These are phyloP conservation scores for Pollicipes pollicipes DNA, from an alignment of 1,140 invertebrate genomes.

Conservation along the genomic window DNA sequence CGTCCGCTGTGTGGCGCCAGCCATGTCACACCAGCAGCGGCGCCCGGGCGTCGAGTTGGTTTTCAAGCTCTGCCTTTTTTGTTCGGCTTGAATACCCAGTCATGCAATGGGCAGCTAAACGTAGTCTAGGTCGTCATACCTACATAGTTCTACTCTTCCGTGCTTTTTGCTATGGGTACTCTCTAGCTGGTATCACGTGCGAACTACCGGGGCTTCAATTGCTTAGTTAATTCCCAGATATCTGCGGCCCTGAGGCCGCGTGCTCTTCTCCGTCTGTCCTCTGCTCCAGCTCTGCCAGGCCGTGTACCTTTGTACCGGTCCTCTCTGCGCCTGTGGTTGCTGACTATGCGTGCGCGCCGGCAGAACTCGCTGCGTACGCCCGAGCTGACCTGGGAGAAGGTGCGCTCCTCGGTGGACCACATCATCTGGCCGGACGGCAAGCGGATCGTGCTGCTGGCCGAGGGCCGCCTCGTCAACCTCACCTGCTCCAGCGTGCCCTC, in stretches of 20 bases:
- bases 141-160: too few relatives aligned
- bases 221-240: too few relatives aligned
- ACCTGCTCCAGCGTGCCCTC: slow-evolving; percentile 94
- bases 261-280: too few relatives aligned
- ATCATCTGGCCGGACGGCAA: slow-evolving; percentile 90
- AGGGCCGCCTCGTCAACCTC: slow-evolving; percentile 85
- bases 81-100: not conserved
- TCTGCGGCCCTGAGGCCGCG: too few relatives aligned
- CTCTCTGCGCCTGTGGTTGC: too few relatives aligned
- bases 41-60: slow-evolving; percentile 28
- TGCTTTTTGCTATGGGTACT: too few relatives aligned
- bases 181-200: too few relatives aligned
- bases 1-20: slow-evolving; percentile 35
- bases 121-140: not conserved
- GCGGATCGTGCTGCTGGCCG: slow-evolving; percentile 76
- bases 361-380: slow-evolving; percentile 71
- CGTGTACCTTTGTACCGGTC: not conserved
- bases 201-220: too few relatives aligned
- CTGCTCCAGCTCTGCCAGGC: not conserved
- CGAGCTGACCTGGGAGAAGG: slow-evolving; percentile 91
- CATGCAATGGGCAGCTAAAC: slow-evolving; percentile 6
- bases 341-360: not conserved
- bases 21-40: slow-evolving; percentile 38
- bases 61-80: too few relatives aligned
- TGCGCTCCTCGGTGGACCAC: slow-evolving; percentile 91